A percentile compares a stretch with the other conserved stretches of the same genome.
phyloP scores from a whole-genome alignment of 2,888 invertebrate genomes.

The Sphinx pinastri region DNA sequence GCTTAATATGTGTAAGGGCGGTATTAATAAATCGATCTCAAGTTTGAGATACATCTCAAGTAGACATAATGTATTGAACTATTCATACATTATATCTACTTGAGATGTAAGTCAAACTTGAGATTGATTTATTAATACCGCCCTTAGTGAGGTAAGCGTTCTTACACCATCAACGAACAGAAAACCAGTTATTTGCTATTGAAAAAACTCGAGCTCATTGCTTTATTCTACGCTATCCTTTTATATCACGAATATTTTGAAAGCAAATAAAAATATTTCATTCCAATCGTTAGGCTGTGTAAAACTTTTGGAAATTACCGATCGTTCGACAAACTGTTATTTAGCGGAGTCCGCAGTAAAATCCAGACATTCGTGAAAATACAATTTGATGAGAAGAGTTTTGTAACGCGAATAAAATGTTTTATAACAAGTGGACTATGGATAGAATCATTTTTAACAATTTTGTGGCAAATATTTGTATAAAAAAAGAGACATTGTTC shows the following conservation, averaged over 20 bases:
- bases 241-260: neutral
- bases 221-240: neutral
- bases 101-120: too few relatives aligned
- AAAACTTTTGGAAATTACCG: constrained; percentile 13
- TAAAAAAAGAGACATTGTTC: too few relatives aligned
- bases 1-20: too few relatives aligned
- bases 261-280: constrained; percentile 6
- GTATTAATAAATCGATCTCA: too few relatives aligned
- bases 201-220: neutral
- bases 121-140: too few relatives aligned
- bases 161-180: too few relatives aligned
- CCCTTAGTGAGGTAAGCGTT: too few relatives aligned
- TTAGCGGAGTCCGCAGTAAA: constrained; percentile 8
- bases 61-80: too few relatives aligned
- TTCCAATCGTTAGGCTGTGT: constrained; percentile 6
- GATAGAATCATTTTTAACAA: neutral
- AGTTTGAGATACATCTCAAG: too few relatives aligned
- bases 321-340: constrained; percentile 8
- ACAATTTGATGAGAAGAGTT: neutral
- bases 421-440: neutral
- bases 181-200: neutral
- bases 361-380: constrained; percentile 2
- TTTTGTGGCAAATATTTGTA: neutral
- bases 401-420: neutral
- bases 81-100: too few relatives aligned